Percentiles rank a stretch among this genome's conserved stretches.
These are phyloP conservation scores for Amniataba percoides DNA, from an alignment of 2,797 vertebrate genomes.

Conservation along the genomic window DNA sequence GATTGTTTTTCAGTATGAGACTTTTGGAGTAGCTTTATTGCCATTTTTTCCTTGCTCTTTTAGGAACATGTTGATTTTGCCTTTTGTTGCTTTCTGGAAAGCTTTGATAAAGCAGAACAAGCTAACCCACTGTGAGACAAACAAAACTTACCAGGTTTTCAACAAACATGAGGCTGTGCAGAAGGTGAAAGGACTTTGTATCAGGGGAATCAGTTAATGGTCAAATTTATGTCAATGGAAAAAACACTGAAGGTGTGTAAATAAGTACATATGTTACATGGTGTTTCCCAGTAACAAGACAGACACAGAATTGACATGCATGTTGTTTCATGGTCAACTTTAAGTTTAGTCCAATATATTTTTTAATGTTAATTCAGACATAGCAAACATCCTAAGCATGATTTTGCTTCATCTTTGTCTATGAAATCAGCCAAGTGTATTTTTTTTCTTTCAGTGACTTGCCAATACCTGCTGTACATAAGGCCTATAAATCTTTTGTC, in stretches of 20 bases:
- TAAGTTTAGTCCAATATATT: neutral
- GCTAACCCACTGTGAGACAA: neutral
- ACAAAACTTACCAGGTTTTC: neutral
- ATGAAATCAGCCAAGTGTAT: constrained; percentile 3
- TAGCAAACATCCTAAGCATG: neutral
- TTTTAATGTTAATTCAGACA: neutral
- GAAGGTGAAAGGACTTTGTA: neutral
- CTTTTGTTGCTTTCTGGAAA: constrained; percentile 10
- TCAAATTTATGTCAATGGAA: neutral
- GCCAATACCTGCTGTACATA: constrained; percentile 36
- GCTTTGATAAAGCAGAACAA: neutral
- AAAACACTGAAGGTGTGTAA: neutral
- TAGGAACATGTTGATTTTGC: neutral
- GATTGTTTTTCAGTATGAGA: constrained; percentile 31
- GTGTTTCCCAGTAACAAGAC: neutral
- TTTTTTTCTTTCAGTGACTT: neutral
- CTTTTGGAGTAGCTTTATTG: constrained; percentile 22
- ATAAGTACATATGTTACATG: constrained; percentile 3
- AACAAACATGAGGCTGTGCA: neutral
- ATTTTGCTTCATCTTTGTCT: constrained; percentile 11
- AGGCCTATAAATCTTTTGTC: constrained; percentile 40
- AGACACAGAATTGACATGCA: neutral
- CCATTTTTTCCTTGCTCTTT: constrained; percentile 18
- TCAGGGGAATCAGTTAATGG: neutral
- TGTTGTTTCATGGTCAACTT: neutral